Conservation (phyloP, 2,113 vertebrate genomes). For the Suncus etruscus region DNA sequence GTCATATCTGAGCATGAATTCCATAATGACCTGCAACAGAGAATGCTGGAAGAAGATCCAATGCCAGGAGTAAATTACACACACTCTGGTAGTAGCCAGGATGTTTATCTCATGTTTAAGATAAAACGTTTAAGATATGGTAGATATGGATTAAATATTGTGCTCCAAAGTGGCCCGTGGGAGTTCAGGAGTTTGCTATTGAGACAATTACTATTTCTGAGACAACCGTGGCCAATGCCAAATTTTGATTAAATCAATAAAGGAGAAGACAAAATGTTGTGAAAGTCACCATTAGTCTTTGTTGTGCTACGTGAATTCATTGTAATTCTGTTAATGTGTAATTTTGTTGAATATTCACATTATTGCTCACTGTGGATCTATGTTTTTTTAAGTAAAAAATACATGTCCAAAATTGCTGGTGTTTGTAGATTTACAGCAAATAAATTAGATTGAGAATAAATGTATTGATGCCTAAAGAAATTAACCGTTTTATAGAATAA, state of each 20-base stretch:
- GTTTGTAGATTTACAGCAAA: neutral
- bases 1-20: neutral
- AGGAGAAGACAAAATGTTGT: neutral
- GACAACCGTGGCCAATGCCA: neutral
- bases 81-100: neutral
- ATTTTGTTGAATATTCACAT: constrained; percentile 28
- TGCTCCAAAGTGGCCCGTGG: neutral
- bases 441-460: neutral
- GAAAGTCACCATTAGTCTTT: neutral
- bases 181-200: neutral
- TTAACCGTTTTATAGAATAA: neutral
- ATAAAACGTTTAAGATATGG: neutral
- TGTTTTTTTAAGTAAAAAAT: neutral
- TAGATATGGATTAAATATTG: neutral
- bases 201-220: neutral
- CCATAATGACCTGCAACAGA: neutral
- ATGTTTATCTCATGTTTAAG: neutral
- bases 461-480: neutral
- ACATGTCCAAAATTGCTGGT: neutral
- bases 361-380: neutral
- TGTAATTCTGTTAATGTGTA: neutral
- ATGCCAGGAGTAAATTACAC: neutral
- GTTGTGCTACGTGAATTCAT: neutral
- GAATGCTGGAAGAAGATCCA: neutral
- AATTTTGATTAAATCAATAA: neutral